These are phyloP conservation scores for Trichomycterus rosablanca DNA, from an alignment of 2,113 vertebrate genomes.

Conservation along the genomic window DNA sequence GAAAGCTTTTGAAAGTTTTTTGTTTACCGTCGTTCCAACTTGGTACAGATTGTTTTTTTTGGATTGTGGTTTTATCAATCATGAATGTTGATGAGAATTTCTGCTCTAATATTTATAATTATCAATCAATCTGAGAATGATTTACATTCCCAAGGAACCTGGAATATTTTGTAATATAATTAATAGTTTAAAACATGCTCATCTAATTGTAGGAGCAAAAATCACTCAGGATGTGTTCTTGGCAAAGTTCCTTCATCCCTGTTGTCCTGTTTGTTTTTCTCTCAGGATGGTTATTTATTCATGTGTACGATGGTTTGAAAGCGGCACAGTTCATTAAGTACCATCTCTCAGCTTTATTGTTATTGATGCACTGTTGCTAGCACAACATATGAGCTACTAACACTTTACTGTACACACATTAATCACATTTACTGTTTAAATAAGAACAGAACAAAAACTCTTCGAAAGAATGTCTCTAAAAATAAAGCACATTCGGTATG, in stretches of 20 bases:
- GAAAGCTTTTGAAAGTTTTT: too few species aligned
- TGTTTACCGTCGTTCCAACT: too few species aligned
- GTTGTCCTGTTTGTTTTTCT: constrained; percentile 2
- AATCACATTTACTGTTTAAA: constrained; percentile 1
- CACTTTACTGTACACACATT: neutral
- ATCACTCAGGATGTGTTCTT: neutral
- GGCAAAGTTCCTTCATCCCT: neutral
- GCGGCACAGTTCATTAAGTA: neutral
- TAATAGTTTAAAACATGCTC: neutral
- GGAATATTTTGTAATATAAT: neutral
- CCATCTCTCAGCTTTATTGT: constrained; percentile 17
- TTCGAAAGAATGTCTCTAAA: too few species aligned
- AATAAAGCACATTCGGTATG: too few species aligned
- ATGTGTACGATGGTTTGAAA: neutral
- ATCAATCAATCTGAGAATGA: neutral
- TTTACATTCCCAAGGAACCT: neutral
- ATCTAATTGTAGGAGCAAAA: neutral
- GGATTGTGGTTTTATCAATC: neutral
- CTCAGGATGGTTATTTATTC: constrained; percentile 9
- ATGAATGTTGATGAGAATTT: neutral
- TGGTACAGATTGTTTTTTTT: neutral
- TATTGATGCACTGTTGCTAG: constrained; percentile 5
- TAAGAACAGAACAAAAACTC: too few species aligned
- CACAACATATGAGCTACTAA: constrained; percentile 3
- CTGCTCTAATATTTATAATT: neutral